phyloP scores from a whole-genome alignment of 2,797 vertebrate genomes.

The Fringilla coelebs region DNA sequence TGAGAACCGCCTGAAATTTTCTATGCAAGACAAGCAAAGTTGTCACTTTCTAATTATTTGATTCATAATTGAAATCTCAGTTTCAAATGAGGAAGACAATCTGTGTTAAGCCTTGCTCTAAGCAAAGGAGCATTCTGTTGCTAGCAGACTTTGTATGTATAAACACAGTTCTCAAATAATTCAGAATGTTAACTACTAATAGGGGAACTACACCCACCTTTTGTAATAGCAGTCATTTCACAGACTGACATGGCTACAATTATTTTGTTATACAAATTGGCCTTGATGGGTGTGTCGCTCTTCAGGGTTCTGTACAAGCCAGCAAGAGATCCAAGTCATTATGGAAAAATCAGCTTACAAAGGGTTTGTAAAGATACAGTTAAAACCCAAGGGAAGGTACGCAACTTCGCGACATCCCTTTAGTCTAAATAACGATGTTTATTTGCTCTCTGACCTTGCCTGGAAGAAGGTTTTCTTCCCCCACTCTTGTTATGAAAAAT shows the following conservation, averaged over 20 bases:
- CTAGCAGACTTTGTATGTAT: neutral
- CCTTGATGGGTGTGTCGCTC: neutral
- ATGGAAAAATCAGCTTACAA: neutral
- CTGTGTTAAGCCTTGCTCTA: neutral
- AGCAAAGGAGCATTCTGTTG: neutral
- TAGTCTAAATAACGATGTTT: neutral
- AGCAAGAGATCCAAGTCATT: neutral
- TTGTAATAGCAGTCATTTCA: neutral
- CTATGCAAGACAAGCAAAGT: neutral
- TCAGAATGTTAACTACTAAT: neutral
- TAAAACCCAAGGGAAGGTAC: neutral
- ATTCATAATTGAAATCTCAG: conserved; percentile 28
- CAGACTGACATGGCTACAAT: neutral
- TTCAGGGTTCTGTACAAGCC: neutral
- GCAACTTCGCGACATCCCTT: neutral
- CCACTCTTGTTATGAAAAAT: neutral
- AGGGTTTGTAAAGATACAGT: neutral
- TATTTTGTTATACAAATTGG: neutral
- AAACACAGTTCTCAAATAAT: neutral
- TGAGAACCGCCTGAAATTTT: neutral
- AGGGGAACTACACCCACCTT: neutral
- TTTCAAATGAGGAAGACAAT: conserved; percentile 22
- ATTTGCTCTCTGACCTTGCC: neutral
- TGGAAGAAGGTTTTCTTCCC: neutral
- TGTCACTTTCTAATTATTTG: conserved; percentile 32